Base-by-base conservation (phyloP, 2,113 vertebrate species). In the Lepus americanus region DNA sequence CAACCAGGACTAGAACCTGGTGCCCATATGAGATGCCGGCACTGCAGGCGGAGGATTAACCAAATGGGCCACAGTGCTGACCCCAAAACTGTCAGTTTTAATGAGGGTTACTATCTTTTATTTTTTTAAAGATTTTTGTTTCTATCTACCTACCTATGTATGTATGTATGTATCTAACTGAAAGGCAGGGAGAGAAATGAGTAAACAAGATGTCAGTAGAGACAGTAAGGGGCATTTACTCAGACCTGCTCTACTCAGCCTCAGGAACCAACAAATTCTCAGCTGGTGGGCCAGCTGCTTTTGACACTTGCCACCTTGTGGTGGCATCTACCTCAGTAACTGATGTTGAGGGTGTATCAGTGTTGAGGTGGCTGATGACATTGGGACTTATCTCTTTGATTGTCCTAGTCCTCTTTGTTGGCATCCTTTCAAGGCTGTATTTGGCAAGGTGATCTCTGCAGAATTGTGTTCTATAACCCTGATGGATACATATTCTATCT, bases 311-410 rank as follows among this genome's bases (percentile, higher is more conserved):
- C 36, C 36, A 36, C 36, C 97, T 98, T 63, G 33, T 29, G n/a
- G n/a, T 63, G 98, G 97, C 98, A 98, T 99, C 99, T 99, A 98
- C 36, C 36, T 36, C 36, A 36, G 36, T 36, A 36, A 36, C 36
- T 36, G 36, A 36, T 36, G 36, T 36, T 36, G 36, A 36, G 36
- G 36, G 36, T 39, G 39, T 39, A 39, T 29, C 39, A 51, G 69
- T 83, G 31, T 39, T 83, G 11, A 11, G 16, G 55, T 64, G 39
- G 39, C 39, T 39, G 39, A 22, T 64, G 39, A 39, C 39, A 39
- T 39, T 39, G 39, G 39, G 39, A 39, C 39, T 39, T 5, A 39
- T 39, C 4, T 39, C 39, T 5, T 39, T 39, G 31, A 31, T n/a
- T 53, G 69, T 10, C 39, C 39, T 91, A 17, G 20, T 64, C 39